Evolutionary conservation across 1,140 invertebrate genomes (phyloP).

Genomic region (Lasaia peninsularis): DNA sequence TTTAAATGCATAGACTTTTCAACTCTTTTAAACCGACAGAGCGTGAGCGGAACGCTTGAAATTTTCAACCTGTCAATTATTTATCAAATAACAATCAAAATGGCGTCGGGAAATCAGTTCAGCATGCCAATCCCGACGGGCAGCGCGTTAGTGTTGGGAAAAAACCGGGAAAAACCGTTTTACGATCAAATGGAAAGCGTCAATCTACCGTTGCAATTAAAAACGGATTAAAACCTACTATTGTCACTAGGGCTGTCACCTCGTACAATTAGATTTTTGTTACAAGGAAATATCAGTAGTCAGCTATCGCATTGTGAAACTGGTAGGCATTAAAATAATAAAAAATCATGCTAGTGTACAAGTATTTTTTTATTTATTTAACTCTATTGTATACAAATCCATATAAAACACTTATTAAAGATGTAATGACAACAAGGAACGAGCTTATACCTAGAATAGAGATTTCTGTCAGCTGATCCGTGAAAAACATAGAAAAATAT

Average conservation of each 20-base stretch:
- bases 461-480: too few relatives aligned
- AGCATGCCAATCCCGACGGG: neutral
- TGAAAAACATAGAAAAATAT: too few relatives aligned
- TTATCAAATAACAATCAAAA: slow-evolving; percentile 11
- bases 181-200: neutral
- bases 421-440: too few relatives aligned
- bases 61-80: neutral
- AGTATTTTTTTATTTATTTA: too few relatives aligned
- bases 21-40: neutral
- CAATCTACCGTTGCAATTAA: neutral
- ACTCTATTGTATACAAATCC: too few relatives aligned
- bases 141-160: neutral
- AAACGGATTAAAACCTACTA: neutral
- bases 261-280: too few relatives aligned
- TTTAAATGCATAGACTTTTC: neutral
- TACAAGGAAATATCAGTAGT: too few relatives aligned
- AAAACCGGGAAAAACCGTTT: neutral
- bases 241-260: neutral
- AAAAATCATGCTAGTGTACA: too few relatives aligned
- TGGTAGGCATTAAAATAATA: too few relatives aligned
- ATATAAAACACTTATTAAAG: too few relatives aligned
- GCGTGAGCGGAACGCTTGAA: neutral
- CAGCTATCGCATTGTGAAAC: too few relatives aligned
- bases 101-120: neutral
- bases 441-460: too few relatives aligned